Conservation (phyloP, 2,888 invertebrate genomes). For the Opisthograptis luteolata region DNA sequence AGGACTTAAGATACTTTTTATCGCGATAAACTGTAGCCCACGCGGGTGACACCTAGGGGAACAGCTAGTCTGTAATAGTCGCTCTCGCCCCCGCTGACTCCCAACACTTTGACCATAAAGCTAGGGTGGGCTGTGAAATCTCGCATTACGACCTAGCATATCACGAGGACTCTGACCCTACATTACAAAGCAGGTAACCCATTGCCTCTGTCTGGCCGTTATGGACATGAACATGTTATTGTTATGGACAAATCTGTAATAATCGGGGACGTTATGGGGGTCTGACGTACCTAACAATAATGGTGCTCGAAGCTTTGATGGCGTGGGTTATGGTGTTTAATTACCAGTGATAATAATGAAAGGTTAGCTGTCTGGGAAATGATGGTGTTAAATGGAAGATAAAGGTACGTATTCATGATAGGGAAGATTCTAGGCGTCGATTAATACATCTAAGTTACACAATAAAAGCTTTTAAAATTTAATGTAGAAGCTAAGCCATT, state of each 20-base stretch:
- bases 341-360: slow-evolving; percentile 17
- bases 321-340: slow-evolving; percentile 3
- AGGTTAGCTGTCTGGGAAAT: slow-evolving; percentile 8
- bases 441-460: too few relatives aligned
- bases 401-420: too few relatives aligned
- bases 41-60: neutral
- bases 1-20: too few relatives aligned
- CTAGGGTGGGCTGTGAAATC: slow-evolving; percentile 75
- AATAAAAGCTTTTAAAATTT: too few relatives aligned
- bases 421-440: too few relatives aligned
- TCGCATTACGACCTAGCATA: slow-evolving; percentile 72
- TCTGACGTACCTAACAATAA: slow-evolving; percentile 15
- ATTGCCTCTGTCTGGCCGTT: slow-evolving; percentile 10
- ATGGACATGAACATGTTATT: slow-evolving; percentile 14
- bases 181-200: slow-evolving; percentile 20
- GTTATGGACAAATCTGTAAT: slow-evolving; percentile 22
- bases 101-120: slow-evolving; percentile 36
- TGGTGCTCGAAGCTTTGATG: slow-evolving; percentile 5
- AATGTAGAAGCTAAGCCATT: too few relatives aligned
- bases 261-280: slow-evolving; percentile 16
- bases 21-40: too few relatives aligned
- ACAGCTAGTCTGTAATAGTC: too few relatives aligned
- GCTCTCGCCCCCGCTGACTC: slow-evolving; percentile 26
- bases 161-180: slow-evolving; percentile 70
- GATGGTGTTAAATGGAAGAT: slow-evolving; percentile 1